phyloP scores from a whole-genome alignment of 1,140 invertebrate genomes.

The Holotrichia oblita region DNA sequence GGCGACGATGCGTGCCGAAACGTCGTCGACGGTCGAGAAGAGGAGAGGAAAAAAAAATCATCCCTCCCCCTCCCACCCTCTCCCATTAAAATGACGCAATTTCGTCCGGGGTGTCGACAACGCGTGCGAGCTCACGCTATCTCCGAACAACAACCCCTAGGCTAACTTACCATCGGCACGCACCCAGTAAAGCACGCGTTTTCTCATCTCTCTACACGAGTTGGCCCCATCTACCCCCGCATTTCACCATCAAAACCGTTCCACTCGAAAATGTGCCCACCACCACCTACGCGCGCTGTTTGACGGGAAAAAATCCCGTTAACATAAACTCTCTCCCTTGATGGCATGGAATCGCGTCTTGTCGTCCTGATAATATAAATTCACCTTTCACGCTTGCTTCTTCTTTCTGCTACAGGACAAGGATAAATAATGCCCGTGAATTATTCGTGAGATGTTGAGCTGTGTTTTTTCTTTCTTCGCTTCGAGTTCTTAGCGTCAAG shows the following conservation, averaged over 20 bases:
- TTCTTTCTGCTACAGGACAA: constrained; percentile 1
- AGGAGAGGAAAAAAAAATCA: too few species aligned
- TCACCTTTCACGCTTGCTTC: background rate
- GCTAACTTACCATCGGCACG: background rate
- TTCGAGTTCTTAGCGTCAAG: background rate
- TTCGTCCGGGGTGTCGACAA: background rate
- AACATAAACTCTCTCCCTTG: background rate
- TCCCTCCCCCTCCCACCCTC: too few species aligned
- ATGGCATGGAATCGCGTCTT: background rate
- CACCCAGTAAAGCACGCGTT: too few species aligned
- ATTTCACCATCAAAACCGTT: too few species aligned
- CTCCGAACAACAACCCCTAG: background rate
- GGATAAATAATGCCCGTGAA: background rate
- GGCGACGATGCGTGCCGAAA: too few species aligned
- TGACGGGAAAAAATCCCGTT: background rate
- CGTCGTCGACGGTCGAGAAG: too few species aligned
- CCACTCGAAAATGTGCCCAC: too few species aligned
- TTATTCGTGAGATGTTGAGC: constrained; percentile 1
- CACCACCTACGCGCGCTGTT: too few species aligned
- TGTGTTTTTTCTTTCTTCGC: background rate
- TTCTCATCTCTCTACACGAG: too few species aligned
- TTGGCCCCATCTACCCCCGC: background rate
- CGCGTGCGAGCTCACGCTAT: background rate
- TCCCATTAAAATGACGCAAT: constrained; percentile 7
- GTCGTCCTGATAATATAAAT: constrained; percentile 13